Base-by-base conservation (phyloP, 2,113 vertebrate species). In the Tringa solitaria region DNA sequence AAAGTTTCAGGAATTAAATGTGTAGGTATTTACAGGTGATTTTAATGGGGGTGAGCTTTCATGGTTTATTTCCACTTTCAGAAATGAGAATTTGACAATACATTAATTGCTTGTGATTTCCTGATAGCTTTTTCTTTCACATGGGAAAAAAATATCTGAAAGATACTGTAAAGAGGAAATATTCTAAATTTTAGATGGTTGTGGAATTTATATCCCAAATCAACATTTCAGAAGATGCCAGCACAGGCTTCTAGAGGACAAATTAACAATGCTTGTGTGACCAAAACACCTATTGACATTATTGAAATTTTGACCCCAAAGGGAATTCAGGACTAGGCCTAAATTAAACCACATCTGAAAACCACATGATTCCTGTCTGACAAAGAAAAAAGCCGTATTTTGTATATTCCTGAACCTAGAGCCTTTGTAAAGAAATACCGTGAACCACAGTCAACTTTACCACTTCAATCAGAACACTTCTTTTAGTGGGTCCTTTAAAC, bases 1-100 rank as follows among this genome's bases (percentile, higher is more conserved):
- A 56, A 84, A 95, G 69, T 93, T 90, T 97, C 89, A 92, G 72
- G 81, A 70, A 89, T 87, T 4, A 95, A 95, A 89, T 81, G 65
- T 83, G 77, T 84, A 45, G 61, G 50, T 65, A 39, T 91, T 92
- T 92, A 43, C 78, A 92, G 72, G 73, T 78, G 63, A 3, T 63
- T 94, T 96, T 88, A 93, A 81, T 81, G 35, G 11, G 9, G 19
- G 9, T 78, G 74, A 89, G 63, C 2, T 94, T 73, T 63, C 41
- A 22, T 79, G 65, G 73, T 82, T 95, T 90, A 84, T 95, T 92
- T 94, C 82, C 82, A 64, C 80, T 84, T 96, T 68, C 84, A 69
- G 43, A 87, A 70, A 8, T 23, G 57, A 94, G 48, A 60, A 72
- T 79, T 95, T 96, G 93, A 79, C 18, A 92, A 30, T 76, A 83